Percentiles rank a stretch among this genome's conserved stretches.
Conservation (phyloP, 1,140 invertebrate species). For the Lethrus apterus region DNA sequence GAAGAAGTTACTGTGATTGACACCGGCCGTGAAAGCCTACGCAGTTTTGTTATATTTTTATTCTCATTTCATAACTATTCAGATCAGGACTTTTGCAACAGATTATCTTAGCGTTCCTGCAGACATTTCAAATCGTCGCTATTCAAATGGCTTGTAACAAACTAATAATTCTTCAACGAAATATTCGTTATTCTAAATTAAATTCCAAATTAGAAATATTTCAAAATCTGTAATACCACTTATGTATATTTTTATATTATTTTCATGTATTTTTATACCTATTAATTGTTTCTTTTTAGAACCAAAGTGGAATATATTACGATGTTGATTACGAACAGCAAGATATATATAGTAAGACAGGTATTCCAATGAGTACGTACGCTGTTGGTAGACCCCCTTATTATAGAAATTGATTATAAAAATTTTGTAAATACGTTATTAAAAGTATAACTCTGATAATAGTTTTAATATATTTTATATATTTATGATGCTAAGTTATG, state of each 20-base stretch:
- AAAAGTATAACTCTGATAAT: neutral
- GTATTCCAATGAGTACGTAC: conserved; percentile 65
- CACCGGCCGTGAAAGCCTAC: neutral
- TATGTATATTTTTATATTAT: conserved; percentile 16
- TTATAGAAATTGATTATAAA: conserved; percentile 32
- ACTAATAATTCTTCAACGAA: neutral
- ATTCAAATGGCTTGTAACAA: neutral
- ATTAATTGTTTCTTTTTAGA: too few relatives aligned
- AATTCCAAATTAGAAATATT: too few relatives aligned
- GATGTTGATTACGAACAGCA: conserved; percentile 76
- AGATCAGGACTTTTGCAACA: too few relatives aligned
- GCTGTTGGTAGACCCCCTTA: conserved; percentile 41
- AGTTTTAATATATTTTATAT: neutral
- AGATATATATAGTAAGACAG: conserved; percentile 50
- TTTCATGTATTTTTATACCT: too few relatives aligned
- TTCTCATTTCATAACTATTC: too few relatives aligned
- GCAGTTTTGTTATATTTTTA: conserved; percentile 1
- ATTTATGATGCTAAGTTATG: neutral
- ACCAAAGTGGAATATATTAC: conserved; percentile 81
- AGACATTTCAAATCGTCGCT: too few relatives aligned
- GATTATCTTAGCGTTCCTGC: too few relatives aligned
- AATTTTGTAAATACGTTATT: conserved; percentile 17
- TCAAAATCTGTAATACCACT: neutral
- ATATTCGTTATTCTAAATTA: neutral
- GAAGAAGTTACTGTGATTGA: too few relatives aligned